These are phyloP conservation scores for Callitettix versicolor DNA, from an alignment of 1,140 invertebrate genomes.

Conservation along the genomic window DNA sequence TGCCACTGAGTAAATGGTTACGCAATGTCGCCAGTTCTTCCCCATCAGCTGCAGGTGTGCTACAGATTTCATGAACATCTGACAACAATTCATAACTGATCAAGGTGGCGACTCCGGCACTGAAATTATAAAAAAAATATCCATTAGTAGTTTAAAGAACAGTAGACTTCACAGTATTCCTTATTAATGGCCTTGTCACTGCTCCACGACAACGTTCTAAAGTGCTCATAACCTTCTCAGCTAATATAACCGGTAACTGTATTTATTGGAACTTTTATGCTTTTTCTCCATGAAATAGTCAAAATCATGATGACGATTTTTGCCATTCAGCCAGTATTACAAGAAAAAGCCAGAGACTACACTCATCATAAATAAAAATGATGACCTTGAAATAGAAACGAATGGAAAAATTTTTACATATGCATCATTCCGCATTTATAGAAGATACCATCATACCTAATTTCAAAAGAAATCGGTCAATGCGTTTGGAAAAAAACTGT, in stretches of 20 bases:
- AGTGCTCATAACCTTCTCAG: background rate
- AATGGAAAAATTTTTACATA: background rate
- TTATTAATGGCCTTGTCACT: background rate
- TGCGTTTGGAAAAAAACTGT: too few species aligned
- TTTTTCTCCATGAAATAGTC: too few species aligned
- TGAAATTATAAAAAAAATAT: slow-evolving; percentile 23
- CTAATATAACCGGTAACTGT: too few species aligned
- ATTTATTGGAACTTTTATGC: background rate
- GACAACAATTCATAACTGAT: slow-evolving; percentile 50
- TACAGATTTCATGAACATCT: slow-evolving; percentile 46
- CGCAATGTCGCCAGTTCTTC: slow-evolving; percentile 36
- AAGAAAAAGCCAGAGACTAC: background rate
- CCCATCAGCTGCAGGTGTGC: slow-evolving; percentile 31
- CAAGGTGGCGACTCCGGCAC: slow-evolving; percentile 38
- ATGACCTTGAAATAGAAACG: background rate
- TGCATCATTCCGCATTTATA: too few species aligned
- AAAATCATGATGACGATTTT: too few species aligned
- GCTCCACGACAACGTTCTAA: too few species aligned
- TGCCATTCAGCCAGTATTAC: too few species aligned
- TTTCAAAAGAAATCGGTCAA: too few species aligned
- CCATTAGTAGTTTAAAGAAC: background rate
- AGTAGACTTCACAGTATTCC: background rate
- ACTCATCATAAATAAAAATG: background rate
- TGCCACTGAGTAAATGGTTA: slow-evolving; percentile 43
- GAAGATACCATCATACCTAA: too few species aligned